Conservation (phyloP, 2,113 vertebrate species). For the Orycteropus afer region DNA sequence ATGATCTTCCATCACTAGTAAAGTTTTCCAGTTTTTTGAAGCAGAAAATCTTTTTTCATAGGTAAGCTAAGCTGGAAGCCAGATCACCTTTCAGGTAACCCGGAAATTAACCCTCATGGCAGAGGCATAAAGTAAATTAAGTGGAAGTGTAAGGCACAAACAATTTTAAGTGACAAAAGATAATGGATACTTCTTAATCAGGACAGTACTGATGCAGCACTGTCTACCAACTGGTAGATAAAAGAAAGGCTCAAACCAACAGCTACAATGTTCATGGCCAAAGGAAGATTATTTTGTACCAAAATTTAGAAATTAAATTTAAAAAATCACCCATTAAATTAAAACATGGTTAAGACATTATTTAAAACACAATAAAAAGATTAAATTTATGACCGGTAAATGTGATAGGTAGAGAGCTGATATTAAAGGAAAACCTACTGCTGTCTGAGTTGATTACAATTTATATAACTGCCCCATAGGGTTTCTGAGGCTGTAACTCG, state of each 20-base stretch:
- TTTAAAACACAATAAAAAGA: background rate
- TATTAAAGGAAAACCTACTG: background rate
- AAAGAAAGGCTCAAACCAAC: background rate
- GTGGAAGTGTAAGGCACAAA: background rate
- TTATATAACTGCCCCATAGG: background rate
- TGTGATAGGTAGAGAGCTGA: background rate
- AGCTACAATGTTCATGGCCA: background rate
- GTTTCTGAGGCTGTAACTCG: background rate
- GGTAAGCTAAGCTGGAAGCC: background rate
- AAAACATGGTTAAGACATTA: background rate
- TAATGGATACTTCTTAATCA: background rate
- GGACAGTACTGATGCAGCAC: background rate
- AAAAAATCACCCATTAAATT: background rate
- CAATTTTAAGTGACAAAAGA: background rate
- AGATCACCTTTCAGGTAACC: background rate
- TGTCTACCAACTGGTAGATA: background rate
- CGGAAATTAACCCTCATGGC: constrained; percentile 21
- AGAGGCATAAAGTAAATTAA: background rate
- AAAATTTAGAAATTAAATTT: background rate
- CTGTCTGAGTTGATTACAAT: background rate
- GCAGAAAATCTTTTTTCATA: constrained; percentile 23
- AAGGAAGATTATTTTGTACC: background rate
- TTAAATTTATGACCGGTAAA: background rate
- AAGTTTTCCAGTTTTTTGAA: constrained; percentile 7
- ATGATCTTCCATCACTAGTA: background rate